Conservation (phyloP, 2,797 vertebrate genomes). For the Eupleurogrammus muticus region DNA sequence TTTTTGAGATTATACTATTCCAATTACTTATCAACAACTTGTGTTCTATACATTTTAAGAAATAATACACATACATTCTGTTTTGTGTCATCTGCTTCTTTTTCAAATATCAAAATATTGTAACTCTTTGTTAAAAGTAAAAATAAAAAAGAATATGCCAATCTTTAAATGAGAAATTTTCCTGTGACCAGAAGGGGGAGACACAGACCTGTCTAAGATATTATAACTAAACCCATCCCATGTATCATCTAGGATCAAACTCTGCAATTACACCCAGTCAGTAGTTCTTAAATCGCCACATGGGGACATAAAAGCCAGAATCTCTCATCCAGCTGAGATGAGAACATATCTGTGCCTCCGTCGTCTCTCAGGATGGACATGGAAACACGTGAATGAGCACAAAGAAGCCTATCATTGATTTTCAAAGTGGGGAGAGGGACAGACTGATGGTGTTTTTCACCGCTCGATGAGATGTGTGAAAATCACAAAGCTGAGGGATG, state of each 20-base stretch:
- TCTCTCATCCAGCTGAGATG: conserved; percentile 51
- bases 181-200: conserved; percentile 65
- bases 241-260: conserved; percentile 3
- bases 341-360: conserved; percentile 66
- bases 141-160: too few species aligned
- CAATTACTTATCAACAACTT: too few species aligned
- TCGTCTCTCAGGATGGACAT: conserved; percentile 59
- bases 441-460: conserved; percentile 66
- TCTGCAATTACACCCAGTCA: conserved; percentile 6
- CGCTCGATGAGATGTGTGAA: conserved; percentile 76
- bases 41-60: too few species aligned
- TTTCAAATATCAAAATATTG: too few species aligned
- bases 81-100: too few species aligned
- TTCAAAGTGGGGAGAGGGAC: conserved; percentile 72
- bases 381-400: conserved; percentile 62
- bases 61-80: too few species aligned
- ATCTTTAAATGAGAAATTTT: background rate
- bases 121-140: too few species aligned
- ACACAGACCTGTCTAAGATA: conserved; percentile 53
- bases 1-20: too few species aligned
- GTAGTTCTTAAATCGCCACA: conserved; percentile 26
- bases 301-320: conserved; percentile 44
- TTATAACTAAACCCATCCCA: background rate
- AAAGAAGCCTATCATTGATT: conserved; percentile 77
- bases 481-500: conserved; percentile 66